phyloP scores from a whole-genome alignment of 2,797 vertebrate genomes.

The Aplochiton taeniatus region DNA sequence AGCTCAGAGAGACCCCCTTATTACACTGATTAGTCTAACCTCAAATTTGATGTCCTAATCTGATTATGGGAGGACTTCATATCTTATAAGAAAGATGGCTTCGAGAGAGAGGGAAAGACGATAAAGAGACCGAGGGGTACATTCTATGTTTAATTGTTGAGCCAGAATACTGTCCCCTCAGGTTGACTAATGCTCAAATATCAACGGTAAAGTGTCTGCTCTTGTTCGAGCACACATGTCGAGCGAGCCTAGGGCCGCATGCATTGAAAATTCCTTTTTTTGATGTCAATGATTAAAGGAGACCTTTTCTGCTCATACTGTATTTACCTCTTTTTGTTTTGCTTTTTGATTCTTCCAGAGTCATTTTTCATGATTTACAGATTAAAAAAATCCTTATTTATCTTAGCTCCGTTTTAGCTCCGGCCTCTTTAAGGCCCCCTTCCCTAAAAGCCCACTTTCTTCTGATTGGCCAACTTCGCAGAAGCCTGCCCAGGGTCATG shows the following conservation, averaged over 20 bases:
- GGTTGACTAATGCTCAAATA: not conserved
- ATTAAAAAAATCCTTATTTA: too few species aligned
- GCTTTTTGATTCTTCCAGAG: too few species aligned
- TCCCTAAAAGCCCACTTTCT: too few species aligned
- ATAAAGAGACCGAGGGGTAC: conserved; percentile 22
- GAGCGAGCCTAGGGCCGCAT: not conserved
- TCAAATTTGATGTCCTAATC: conserved; percentile 70
- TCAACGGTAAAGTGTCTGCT: not conserved
- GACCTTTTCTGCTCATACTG: too few species aligned
- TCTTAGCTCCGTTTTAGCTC: too few species aligned
- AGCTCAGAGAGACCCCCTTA: conserved; percentile 66
- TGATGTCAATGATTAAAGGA: too few species aligned
- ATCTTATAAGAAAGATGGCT: not conserved
- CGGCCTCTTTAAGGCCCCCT: too few species aligned
- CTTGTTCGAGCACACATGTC: not conserved
- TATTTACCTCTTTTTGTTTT: too few species aligned
- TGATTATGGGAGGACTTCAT: conserved; percentile 50
- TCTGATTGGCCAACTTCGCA: too few species aligned
- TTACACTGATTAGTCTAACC: conserved; percentile 69
- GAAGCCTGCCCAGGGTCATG: too few species aligned
- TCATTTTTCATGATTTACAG: too few species aligned
- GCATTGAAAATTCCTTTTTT: too few species aligned
- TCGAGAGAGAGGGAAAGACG: conserved; percentile 13
- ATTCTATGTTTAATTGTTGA: not conserved
- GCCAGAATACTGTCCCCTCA: not conserved